Percentiles rank a stretch among this genome's conserved stretches.
These are phyloP conservation scores for Galaxea fascicularis DNA, from an alignment of 92 coral and sea anemone genomes.

Conservation along the genomic window DNA sequence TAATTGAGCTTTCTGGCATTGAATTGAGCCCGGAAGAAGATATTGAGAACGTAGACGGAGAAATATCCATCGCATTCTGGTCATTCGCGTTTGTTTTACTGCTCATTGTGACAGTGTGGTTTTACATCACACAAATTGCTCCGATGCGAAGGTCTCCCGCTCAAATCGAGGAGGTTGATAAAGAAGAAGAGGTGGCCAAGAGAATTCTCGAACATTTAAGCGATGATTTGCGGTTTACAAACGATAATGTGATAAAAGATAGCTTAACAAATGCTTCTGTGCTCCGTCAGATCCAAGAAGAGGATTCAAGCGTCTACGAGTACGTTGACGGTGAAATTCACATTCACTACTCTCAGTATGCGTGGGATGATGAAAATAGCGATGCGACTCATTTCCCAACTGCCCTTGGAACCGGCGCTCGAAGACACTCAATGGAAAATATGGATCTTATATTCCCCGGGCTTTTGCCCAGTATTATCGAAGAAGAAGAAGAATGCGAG, in stretches of 20 bases:
- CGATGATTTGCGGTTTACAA: slow-evolving; percentile 35
- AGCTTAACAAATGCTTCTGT: slow-evolving; percentile 31
- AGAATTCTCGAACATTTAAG: slow-evolving; percentile 69
- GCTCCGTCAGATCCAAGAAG: not conserved
- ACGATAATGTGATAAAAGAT: slow-evolving; percentile 6
- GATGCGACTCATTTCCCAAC: slow-evolving; percentile 15
- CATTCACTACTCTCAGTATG: slow-evolving; percentile 78
- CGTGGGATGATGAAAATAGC: slow-evolving; percentile 34
- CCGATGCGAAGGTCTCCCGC: slow-evolving; percentile 60
- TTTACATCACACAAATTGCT: slow-evolving; percentile 76
- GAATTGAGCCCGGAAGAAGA: not conserved
- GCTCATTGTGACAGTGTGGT: slow-evolving; percentile 81
- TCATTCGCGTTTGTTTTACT: slow-evolving; percentile 73
- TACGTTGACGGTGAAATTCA: slow-evolving; percentile 88
- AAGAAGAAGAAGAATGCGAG: slow-evolving; percentile 89
- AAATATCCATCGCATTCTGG: slow-evolving; percentile 82
- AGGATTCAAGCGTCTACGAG: slow-evolving; percentile 50
- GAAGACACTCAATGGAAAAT: slow-evolving; percentile 91
- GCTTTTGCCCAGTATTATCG: slow-evolving; percentile 83
- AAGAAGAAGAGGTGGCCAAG: slow-evolving; percentile 77
- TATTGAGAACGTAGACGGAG: slow-evolving; percentile 54
- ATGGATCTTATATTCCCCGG: slow-evolving; percentile 93
- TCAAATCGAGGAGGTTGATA: slow-evolving; percentile 58
- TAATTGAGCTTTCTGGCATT: not conserved
- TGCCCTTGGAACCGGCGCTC: slow-evolving; percentile 30